Conservation (phyloP, 2,888 invertebrate species). For the Sericinus montela region DNA sequence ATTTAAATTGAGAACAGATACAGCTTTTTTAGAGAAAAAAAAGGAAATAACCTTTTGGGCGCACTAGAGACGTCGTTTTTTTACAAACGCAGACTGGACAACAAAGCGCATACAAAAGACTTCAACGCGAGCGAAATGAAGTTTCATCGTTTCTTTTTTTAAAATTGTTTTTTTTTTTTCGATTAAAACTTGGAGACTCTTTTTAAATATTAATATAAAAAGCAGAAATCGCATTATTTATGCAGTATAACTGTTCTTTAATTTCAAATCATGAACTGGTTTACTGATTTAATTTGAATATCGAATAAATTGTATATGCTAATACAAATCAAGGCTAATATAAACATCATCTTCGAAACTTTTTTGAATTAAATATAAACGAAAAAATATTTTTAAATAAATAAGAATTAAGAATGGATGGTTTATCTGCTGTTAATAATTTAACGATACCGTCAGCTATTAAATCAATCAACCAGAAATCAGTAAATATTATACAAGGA, state of each 20-base stretch:
- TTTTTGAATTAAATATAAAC: too few relatives aligned
- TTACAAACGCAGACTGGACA: background rate
- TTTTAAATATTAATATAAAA: background rate
- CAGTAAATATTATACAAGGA: slow-evolving; percentile 8
- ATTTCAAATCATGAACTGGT: slow-evolving; percentile 5
- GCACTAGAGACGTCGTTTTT: background rate
- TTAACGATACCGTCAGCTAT: background rate
- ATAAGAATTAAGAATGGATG: too few relatives aligned
- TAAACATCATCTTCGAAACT: too few relatives aligned
- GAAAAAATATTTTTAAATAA: too few relatives aligned
- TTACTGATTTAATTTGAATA: slow-evolving; percentile 7
- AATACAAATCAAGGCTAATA: slow-evolving; percentile 3
- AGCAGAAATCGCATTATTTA: background rate
- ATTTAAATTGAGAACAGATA: slow-evolving; percentile 3
- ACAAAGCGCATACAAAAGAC: slow-evolving; percentile 9
- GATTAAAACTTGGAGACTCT: too few relatives aligned
- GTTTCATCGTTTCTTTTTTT: too few relatives aligned
- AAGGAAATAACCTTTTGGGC: background rate
- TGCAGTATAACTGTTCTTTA: slow-evolving; percentile 9
- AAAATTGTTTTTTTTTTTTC: too few relatives aligned
- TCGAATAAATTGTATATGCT: background rate
- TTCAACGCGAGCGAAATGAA: slow-evolving; percentile 4
- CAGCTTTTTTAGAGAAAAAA: background rate
- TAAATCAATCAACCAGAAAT: background rate
- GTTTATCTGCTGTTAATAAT: too few relatives aligned